Percentiles rank a stretch among this genome's conserved stretches.
phyloP scores from a whole-genome alignment of 2,888 invertebrate species.

The Tribolium freemani region DNA sequence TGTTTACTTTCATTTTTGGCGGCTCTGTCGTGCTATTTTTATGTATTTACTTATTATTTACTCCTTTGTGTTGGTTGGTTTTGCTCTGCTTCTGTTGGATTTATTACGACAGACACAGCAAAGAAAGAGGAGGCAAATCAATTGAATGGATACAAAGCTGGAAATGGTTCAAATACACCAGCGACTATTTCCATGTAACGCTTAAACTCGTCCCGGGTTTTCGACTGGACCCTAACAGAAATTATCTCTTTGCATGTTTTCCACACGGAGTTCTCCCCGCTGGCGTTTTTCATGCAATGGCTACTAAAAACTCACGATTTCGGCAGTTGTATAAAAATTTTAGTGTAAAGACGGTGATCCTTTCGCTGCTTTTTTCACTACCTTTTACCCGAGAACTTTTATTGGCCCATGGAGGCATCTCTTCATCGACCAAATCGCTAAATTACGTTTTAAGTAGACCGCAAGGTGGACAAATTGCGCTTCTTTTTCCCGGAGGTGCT shows the following conservation, averaged over 20 bases:
- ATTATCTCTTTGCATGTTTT: not conserved
- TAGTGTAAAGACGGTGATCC: conserved; percentile 67
- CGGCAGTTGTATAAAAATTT: no score
- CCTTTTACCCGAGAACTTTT: conserved; percentile 81
- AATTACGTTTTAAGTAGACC: conserved; percentile 72
- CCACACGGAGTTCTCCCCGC: not conserved
- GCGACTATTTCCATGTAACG: not conserved
- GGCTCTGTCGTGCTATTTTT: no score
- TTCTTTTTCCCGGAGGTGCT: conserved; percentile 90
- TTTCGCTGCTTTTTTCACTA: conserved; percentile 77
- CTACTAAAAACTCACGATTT: no score
- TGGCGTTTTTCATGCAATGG: no score
- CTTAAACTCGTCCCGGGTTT: not conserved
- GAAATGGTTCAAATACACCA: not conserved
- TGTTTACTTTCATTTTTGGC: no score
- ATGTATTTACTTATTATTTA: no score
- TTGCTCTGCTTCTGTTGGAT: no score
- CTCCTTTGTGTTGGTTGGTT: no score
- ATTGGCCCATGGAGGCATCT: conserved; percentile 70
- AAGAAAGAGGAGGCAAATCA: no score
- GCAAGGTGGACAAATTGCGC: conserved; percentile 74
- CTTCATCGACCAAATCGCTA: conserved; percentile 78
- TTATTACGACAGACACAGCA: no score
- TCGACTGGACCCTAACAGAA: not conserved
- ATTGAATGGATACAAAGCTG: not conserved